phyloP scores from a whole-genome alignment of 2,888 invertebrate species.

The Folsomia manolachei region DNA sequence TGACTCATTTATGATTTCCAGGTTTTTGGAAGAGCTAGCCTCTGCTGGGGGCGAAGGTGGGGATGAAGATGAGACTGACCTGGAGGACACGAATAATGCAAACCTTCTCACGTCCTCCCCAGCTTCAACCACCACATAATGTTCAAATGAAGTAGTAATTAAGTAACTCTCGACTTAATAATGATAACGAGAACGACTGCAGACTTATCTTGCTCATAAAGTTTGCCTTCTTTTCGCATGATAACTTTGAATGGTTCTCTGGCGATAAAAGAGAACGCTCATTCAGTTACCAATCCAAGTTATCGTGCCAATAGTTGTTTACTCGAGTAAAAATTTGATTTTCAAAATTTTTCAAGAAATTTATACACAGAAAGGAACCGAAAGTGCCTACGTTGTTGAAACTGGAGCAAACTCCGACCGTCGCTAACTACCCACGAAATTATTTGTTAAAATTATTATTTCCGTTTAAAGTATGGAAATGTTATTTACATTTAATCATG shows the following conservation, averaged over 20 bases:
- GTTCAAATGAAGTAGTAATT: not conserved
- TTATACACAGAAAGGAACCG: not conserved
- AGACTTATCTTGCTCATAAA: not conserved
- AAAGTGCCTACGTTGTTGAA: not conserved
- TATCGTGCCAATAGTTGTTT: not conserved
- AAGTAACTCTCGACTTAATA: not conserved
- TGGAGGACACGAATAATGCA: slow-evolving; percentile 47
- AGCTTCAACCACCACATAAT: slow-evolving; percentile 36
- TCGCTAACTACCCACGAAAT: not conserved
- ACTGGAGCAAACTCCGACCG: not conserved
- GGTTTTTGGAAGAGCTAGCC: slow-evolving; percentile 50
- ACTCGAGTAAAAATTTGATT: not conserved
- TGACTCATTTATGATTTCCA: slow-evolving; percentile 11
- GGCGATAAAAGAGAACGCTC: not conserved
- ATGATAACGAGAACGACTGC: not conserved
- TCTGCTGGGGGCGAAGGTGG: slow-evolving; percentile 44
- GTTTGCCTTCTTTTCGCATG: too few species aligned
- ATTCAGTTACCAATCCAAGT: not conserved
- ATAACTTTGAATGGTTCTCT: too few species aligned
- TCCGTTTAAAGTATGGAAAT: too few species aligned
- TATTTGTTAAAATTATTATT: not conserved
- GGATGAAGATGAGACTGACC: slow-evolving; percentile 38
- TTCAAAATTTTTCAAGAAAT: not conserved
- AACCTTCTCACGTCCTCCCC: slow-evolving; percentile 46
- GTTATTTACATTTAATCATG: too few species aligned